Percentiles rank a stretch among this genome's conserved stretches.
Evolutionary conservation across 2,113 vertebrate genomes (phyloP).

Genomic region (Salvelinus sp.): DNA sequence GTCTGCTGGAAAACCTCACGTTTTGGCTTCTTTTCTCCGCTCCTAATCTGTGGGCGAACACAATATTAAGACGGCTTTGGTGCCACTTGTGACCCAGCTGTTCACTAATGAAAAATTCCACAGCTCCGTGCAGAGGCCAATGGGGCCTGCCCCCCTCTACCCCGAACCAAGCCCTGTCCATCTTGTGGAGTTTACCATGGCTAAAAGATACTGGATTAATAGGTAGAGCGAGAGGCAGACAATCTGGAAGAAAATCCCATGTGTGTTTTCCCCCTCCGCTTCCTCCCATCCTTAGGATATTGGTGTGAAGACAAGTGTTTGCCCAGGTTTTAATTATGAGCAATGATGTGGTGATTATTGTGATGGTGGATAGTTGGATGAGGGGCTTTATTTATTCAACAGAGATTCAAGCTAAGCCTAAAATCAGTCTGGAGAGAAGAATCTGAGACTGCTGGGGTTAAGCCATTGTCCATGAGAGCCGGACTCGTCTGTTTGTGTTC

Average conservation of each 20-base stretch:
- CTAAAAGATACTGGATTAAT: conserved; percentile 96
- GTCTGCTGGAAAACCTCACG: conserved; percentile 81
- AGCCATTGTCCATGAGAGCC: conserved; percentile 63
- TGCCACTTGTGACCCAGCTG: conserved; percentile 95
- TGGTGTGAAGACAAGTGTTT: conserved; percentile 90
- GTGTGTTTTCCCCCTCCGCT: conserved; percentile 70
- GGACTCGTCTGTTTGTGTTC: conserved; percentile 19
- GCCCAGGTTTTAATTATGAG: conserved; percentile 96
- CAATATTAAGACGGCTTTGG: conserved; percentile 97
- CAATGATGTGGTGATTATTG: conserved; percentile 92
- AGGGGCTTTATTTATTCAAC: conserved; percentile 87
- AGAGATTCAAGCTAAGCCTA: conserved; percentile 85
- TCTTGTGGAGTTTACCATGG: conserved; percentile 90
- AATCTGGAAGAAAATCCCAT: conserved; percentile 79
- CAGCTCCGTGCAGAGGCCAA: conserved; percentile 85
- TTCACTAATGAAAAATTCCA: conserved; percentile 99
- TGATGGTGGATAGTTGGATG: conserved; percentile 56
- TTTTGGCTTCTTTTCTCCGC: conserved; percentile 75
- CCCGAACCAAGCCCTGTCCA: conserved; percentile 73
- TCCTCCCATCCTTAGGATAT: conserved; percentile 78
- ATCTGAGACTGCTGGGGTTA: conserved; percentile 63
- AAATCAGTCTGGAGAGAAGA: conserved; percentile 80
- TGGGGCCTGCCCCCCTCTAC: conserved; percentile 75
- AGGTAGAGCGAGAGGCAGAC: conserved; percentile 73
- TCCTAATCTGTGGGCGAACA: conserved; percentile 79